A percentile compares a stretch with the other conserved stretches of the same genome.
These are phyloP conservation scores for Strigops habroptila DNA, from an alignment of 2,113 vertebrate genomes.

Conservation along the genomic window DNA sequence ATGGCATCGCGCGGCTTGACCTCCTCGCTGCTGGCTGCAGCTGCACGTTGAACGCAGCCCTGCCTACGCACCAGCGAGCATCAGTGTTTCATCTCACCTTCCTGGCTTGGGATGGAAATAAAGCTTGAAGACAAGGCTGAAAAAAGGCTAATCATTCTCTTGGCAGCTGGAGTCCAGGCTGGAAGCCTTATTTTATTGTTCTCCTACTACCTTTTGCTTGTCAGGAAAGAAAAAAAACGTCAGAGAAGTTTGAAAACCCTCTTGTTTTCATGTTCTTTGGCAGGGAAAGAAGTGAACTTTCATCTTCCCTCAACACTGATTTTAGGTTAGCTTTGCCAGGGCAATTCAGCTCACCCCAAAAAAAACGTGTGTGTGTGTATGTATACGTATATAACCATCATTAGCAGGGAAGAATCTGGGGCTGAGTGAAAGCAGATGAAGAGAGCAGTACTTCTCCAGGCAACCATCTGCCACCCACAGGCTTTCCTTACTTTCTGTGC, in stretches of 20 bases:
- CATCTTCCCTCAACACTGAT: not conserved
- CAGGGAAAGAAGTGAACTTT: not conserved
- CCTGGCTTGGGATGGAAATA: not conserved
- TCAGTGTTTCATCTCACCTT: not conserved
- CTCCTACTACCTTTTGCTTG: not conserved
- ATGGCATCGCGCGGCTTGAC: not conserved
- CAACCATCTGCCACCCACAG: not conserved
- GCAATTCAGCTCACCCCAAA: not conserved
- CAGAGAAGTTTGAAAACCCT: not conserved
- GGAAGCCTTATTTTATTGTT: slow-evolving; percentile 1
- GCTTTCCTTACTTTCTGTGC: not conserved
- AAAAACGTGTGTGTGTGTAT: not conserved
- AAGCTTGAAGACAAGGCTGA: not conserved
- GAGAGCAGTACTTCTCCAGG: not conserved
- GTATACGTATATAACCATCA: not conserved
- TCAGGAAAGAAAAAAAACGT: not conserved
- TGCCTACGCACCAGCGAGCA: not conserved
- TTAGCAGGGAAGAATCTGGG: not conserved
- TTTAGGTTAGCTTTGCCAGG: not conserved
- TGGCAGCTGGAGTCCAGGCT: not conserved
- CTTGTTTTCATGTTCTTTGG: not conserved
- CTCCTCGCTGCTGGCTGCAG: not conserved
- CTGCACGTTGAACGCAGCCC: not conserved
- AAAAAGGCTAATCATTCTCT: slow-evolving; percentile 7
- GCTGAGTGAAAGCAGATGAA: not conserved